phyloP scores from a whole-genome alignment of 2,888 invertebrate genomes.

The Himalopsyche japonica region DNA sequence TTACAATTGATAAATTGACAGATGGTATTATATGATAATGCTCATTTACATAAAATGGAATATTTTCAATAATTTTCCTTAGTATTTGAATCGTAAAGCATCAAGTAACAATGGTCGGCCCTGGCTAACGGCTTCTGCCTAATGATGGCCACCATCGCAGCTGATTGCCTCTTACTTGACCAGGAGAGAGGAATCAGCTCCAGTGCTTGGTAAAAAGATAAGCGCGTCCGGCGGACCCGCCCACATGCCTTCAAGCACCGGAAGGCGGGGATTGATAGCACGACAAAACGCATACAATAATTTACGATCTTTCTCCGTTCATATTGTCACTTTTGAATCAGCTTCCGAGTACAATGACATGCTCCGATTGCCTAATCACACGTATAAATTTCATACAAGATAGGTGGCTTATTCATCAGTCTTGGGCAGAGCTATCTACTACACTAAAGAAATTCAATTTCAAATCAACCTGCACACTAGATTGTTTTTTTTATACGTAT shows the following conservation, averaged over 20 bases:
- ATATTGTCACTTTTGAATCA: not conserved
- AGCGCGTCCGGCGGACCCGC: slow-evolving; percentile 29
- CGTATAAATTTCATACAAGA: not conserved
- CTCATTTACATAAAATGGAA: too few species aligned
- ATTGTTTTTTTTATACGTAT: too few species aligned
- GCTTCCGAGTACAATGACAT: not conserved
- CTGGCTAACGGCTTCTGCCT: not conserved
- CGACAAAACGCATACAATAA: slow-evolving; percentile 21
- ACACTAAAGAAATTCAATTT: too few species aligned
- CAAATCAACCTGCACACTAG: too few species aligned
- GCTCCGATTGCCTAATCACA: not conserved
- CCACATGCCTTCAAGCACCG: slow-evolving; percentile 19
- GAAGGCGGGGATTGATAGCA: slow-evolving; percentile 28
- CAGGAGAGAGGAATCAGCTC: not conserved
- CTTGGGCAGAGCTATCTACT: too few species aligned
- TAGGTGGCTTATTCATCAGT: not conserved
- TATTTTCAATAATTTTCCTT: too few species aligned
- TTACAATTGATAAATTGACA: too few species aligned
- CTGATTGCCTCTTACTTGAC: not conserved
- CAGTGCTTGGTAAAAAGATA: slow-evolving; percentile 14
- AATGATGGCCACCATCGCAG: not conserved
- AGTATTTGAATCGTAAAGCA: too few species aligned
- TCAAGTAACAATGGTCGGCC: not conserved
- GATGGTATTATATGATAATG: too few species aligned
- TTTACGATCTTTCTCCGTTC: not conserved